Evolutionary conservation across 2,888 invertebrate species (phyloP), one percentile per base, ranked within the genome.

Genomic region (Drosophila affinis): DNA sequence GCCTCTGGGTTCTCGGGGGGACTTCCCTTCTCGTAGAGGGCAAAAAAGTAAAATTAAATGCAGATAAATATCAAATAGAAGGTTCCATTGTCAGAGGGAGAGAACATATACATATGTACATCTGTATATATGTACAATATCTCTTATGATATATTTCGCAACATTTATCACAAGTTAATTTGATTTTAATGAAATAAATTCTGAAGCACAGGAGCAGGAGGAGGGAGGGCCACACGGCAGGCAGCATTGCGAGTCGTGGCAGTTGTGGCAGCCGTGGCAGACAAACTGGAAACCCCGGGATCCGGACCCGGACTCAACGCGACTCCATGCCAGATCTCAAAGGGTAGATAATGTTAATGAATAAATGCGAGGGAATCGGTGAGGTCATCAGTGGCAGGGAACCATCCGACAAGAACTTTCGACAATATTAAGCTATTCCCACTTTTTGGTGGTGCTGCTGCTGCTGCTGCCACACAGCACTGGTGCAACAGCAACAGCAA

Each of bases 151-250:
- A 87, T 73, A 87, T 85, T 84, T 87, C 67, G 85, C 78, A 75
- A 84, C 87, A 86, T 87, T 86, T 79, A 86, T 86, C 86, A 87
- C 81, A 85, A 86, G 86, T 87, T 82, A 86, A 86, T 86, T 86
- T 87, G 86, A 87, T 86, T 86, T 86, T 86, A 86, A 86, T 86
- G 86, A 87, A 86, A 86, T 80, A 80, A 86, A 81, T 81, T 87
- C 79, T 68, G 67, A 72, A 67, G 63, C 59, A 71, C 58, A 67
- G 46, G 27, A 7, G 6, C 2, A 27, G 27, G 6, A 59, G 21
- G 21, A 21, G 21, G 21, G 21, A 21, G 54, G 61, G 64, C 67
- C 57, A 63, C 52, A 69, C 52, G 53, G 71, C 69, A 62, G 60
- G 18, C 18, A 21, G 18, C 18, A 21, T 21, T 21, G 18, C 18